Base-by-base conservation (phyloP, 2,888 invertebrate genomes). In the Parnassius apollo region DNA sequence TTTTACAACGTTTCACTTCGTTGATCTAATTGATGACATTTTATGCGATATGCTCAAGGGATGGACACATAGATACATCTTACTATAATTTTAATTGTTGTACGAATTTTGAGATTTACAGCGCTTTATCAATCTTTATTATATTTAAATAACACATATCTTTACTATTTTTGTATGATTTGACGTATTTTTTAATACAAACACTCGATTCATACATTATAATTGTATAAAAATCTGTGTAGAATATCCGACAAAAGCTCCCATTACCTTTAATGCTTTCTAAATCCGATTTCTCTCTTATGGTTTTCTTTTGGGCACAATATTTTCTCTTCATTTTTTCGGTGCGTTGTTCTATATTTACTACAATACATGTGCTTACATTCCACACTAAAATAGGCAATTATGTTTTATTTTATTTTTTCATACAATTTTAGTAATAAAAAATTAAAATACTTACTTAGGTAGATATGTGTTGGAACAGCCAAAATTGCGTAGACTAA, bases 401-500 rank as follows among this genome's bases (percentile, higher is more conserved):
- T 12, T 2, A 49, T 49, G 3, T 12, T 48, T 49, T 10, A 48
- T 48, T 54, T 35, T 35, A 44, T 11, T 9, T 44, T 44, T 10
- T 11, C 8, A 44, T 11, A 44, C 0, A 44, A 11, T 44, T 3
- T 35, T 11, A 11, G 44, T 44, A 44, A 11, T 44, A 44, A 44
- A 8, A 44, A 44, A 44, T 44, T 44, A 11, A 44, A 9, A 18
- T 62, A 76, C 86, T 83, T 77, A 91, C 91, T 84, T 0, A 95
- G 83, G 64, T 94, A 93, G 66, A 95, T 92, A 76, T 95, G 95
- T 2, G 93, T 85, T 0, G 95, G 95, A 48, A 95, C 93, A 35
- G 95, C 95, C 13, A 95, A 81, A 0, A 93, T 85, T 0, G 95
- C 94, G 75, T 95, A 95, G 42, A 94, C 72, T 1, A 95, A 85